A percentile compares a stretch with the other conserved stretches of the same genome.
phyloP scores from a whole-genome alignment of 1,140 invertebrate genomes.

The Neotoxoptera formosana region DNA sequence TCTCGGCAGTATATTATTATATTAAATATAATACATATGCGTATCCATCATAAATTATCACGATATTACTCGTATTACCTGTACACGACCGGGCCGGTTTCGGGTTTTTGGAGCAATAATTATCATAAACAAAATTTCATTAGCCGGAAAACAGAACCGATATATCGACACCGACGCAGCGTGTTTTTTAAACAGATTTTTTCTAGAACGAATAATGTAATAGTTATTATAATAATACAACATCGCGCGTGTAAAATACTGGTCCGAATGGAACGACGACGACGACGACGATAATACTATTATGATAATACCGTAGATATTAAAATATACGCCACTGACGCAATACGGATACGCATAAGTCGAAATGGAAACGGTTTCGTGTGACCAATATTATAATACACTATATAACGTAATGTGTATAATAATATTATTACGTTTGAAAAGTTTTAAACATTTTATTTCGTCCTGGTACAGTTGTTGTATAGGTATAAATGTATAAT shows the following conservation, averaged over 20 bases:
- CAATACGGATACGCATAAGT: background rate
- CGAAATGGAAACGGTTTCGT: background rate
- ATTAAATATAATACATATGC: no score
- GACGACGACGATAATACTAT: background rate
- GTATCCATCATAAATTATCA: background rate
- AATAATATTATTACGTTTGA: background rate
- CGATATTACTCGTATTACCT: background rate
- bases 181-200: conserved; percentile 4
- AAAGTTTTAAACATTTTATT: background rate
- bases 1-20: background rate
- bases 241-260: background rate
- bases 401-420: background rate
- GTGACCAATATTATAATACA: background rate
- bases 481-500: background rate
- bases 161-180: background rate
- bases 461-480: background rate
- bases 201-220: background rate
- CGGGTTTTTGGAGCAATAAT: background rate
- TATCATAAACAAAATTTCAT: background rate
- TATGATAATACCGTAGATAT: background rate
- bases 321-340: background rate
- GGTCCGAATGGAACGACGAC: background rate
- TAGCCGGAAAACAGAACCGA: background rate
- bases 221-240: background rate
- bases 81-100: background rate